Base-by-base conservation (phyloP, 1,140 invertebrate species). In the Chionoecetes opilio region DNA sequence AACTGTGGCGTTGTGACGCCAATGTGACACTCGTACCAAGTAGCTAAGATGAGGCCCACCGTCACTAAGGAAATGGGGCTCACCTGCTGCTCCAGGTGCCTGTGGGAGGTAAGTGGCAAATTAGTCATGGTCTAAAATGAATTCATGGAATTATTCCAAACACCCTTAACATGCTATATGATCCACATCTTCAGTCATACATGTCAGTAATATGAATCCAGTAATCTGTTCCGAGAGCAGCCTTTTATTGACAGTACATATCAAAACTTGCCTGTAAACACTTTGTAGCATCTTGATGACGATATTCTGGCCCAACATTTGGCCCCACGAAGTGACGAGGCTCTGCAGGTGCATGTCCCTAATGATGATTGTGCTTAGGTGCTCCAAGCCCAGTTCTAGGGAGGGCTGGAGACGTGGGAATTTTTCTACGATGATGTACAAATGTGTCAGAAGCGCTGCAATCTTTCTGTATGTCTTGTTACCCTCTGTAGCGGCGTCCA, bases 11-110 rank as follows among this genome's bases (percentile, higher is more conserved):
- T 95, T 0, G 85, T 63, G 34, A 92, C 29, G 2, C 86, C 95
- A 37, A 96, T 91, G 82, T 96, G 94, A 84, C 90, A 88, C 35
- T 96, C 94, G 82, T 96, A 96, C 96, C 96, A 96, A 35, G 88
- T 92, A 11, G 96, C 96, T 35, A 96, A 46, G 17, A 95, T 31
- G 14, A 96, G 85, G n/a, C 96, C 93, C 31, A 95, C 41, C 3
- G 96, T 95, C 82, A 95, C 96, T 32, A 94, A 31, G 35, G 90
- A 38, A n/a, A 93, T 92, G 8, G 41, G 82, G 35, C 93, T 92
- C 8, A 95, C 95, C 53, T 96, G 94, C 63, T 95, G 53, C 84
- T 94, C 95, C 14, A 96, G 75, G 93, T 95, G 92, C 63, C 96
- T 96, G 89, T 8, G 63, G 63, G 29, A 26, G 31, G 21, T 63